phyloP scores from a whole-genome alignment of 2,113 vertebrate species.

The Gambusia affinis region DNA sequence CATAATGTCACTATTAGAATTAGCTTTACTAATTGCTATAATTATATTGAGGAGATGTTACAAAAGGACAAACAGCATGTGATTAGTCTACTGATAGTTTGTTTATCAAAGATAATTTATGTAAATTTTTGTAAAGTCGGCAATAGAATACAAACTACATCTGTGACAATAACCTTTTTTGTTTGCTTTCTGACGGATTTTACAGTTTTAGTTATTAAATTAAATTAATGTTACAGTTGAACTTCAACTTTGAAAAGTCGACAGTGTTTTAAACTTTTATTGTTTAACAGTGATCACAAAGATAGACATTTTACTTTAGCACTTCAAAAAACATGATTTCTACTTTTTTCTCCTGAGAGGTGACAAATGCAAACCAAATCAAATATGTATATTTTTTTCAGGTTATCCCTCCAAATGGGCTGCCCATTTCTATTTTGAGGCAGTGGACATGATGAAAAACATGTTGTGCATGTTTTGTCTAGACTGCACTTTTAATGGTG shows the following conservation, averaged over 20 bases:
- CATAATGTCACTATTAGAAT: conserved; percentile 14
- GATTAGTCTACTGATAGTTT: conserved; percentile 38
- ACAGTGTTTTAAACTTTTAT: not conserved
- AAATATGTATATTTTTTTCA: conserved; percentile 9
- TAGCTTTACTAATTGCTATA: conserved; percentile 36
- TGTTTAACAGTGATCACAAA: not conserved
- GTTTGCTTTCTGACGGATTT: not conserved
- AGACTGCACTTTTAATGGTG: not conserved
- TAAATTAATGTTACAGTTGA: not conserved
- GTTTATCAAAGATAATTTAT: conserved; percentile 22
- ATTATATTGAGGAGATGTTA: conserved; percentile 31
- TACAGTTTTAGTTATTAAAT: not conserved
- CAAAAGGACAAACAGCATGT: conserved; percentile 25
- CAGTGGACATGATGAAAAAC: not conserved
- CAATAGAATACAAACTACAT: not conserved
- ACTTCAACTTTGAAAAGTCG: not conserved
- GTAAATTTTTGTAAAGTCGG: conserved; percentile 13
- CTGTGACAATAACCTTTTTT: not conserved
- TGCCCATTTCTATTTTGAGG: conserved; percentile 29
- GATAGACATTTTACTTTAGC: conserved; percentile 8
- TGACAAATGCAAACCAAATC: conserved; percentile 2
- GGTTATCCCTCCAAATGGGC: conserved; percentile 2
- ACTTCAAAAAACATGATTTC: not conserved
- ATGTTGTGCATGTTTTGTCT: not conserved
- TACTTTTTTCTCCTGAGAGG: not conserved